Evolutionary conservation across 2,888 invertebrate genomes (phyloP), one percentile per base, ranked within the genome.

Genomic region (Tipula lateralis): DNA sequence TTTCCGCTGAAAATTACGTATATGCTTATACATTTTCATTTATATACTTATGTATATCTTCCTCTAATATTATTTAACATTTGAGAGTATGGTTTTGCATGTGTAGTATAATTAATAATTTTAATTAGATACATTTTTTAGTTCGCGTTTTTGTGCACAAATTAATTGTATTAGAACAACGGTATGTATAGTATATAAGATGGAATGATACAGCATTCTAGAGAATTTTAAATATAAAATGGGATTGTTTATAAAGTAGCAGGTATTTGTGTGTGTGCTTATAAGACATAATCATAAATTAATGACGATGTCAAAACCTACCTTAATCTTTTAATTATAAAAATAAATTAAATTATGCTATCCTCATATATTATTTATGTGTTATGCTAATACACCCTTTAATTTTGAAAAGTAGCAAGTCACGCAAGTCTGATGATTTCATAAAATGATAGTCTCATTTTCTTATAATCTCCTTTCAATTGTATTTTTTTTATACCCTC

Each of bases 261-360:
- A 66, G 24, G 66, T 24, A 66, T 5, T 9, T 66, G 12, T 24
- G 24, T 66, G 24, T 66, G 66, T 66, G 66, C 0, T 66, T 66
- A 0, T 66, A 7, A 44, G n/a, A 24, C 24, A 24, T 24, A 12
- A 66, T 24, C 66, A 24, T 66, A 66, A 19, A 24, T 1, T 9
- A 66, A 66, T 24, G 24, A 16, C 6, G n/a, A 16, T 16, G 3
- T 0, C 5, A 66, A 66, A 66, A 24, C 24, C 66, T 66, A 66
- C 66, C 66, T 66, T 66, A 66, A 66, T 66, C 66, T 66, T 66
- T 66, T 66, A 66, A 66, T 66, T 66, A 66, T 66, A 50, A 50
- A 50, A 19, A 16, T 6, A 50, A 50, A 50, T 66, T 24, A 24
- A 66, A 66, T 66, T n/a, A 19, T 12, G 16, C 16, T 66, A 9